Evolutionary conservation across 2,113 vertebrate species (phyloP), one percentile per base, ranked within the genome.

Genomic region (Epinephelus fuscoguttatus): DNA sequence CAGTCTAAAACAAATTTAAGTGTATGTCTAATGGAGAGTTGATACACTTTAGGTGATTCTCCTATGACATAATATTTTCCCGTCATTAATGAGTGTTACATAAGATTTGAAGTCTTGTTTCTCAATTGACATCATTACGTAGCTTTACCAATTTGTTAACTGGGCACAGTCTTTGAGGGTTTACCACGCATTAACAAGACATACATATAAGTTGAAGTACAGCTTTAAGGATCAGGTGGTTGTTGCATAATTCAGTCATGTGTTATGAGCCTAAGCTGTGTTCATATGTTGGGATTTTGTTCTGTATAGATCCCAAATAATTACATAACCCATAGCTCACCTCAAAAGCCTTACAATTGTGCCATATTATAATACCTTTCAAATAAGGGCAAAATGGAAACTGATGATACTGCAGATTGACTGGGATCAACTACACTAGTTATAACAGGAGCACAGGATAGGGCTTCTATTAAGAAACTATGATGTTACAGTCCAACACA

Each of bases 151-250:
- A 9, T 2, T 64, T 57, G 19, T 72, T 47, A 57, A 17, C 9
- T 9, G 49, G 18, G 23, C 17, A 6, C 12, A 17, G 14, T 56
- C 27, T 52, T 75, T n/a, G 37, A 55, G 45, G 30, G 23, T 72
- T 62, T 53, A 25, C 9, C 2, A 2, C 37, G 47, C n/a, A 56
- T 70, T 33, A 56, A 55, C 56, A 42, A 52, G 27, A 33, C 50
- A 30, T 23, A 45, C 18, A 19, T 50, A 18, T 69, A 4, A 4
- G 13, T 6, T 37, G 27, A 45, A 42, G 64, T 18, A 21, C 37
- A 70, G 82, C 56, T 89, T 72, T 69, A 80, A 23, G 60, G 81
- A 89, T 86, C 78, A 88, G 67, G 60, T 40, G 19, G 18, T 25
- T 30, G 37, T 75, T 86, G 33, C 64, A 70, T 87, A 85, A 79